Evolutionary conservation across 2,888 invertebrate genomes (phyloP).

Genomic region (Petrolisthes cinctipes): DNA sequence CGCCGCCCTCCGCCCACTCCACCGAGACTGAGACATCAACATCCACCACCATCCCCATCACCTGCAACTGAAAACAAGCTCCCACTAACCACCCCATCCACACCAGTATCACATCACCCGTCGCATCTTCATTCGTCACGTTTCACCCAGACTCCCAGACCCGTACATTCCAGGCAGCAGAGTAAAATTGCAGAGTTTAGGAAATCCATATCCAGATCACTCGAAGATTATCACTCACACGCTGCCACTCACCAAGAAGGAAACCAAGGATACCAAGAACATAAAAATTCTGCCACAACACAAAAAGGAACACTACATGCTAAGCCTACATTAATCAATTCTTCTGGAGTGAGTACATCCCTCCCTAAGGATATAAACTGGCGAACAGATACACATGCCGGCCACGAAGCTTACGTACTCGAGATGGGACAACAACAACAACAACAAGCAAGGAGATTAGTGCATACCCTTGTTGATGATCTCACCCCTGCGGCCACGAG

Average conservation of each 20-base stretch:
- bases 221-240: neutral
- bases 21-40: neutral
- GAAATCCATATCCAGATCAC: conserved; percentile 4
- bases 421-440: neutral
- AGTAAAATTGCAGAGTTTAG: neutral
- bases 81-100: neutral
- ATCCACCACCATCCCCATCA: neutral
- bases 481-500: conserved; percentile 30
- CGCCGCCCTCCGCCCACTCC: conserved; percentile 18
- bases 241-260: neutral
- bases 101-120: neutral
- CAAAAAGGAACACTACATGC: neutral
- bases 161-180: neutral
- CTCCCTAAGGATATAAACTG: neutral
- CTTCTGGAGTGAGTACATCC: conserved; percentile 11
- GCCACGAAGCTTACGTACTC: too few relatives aligned
- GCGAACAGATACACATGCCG: neutral
- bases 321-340: neutral
- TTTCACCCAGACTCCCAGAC: neutral
- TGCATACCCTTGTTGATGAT: neutral
- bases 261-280: neutral
- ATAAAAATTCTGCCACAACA: neutral
- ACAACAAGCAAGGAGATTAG: neutral
- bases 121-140: neutral
- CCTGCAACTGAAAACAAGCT: neutral